Conservation (phyloP, 2,113 vertebrate genomes). For the Irena cyanogastra region DNA sequence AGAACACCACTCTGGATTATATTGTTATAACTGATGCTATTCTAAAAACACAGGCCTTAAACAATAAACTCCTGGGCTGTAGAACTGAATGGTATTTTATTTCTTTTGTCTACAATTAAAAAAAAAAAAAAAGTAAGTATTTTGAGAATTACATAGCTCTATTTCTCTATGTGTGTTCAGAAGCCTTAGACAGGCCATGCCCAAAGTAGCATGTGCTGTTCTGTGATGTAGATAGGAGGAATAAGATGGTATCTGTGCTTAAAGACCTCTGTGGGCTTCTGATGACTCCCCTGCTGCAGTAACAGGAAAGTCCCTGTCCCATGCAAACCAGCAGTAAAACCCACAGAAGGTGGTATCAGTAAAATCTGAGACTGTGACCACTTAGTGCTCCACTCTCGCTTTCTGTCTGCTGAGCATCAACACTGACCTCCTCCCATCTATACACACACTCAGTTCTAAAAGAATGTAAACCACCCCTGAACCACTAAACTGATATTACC, state of each 20-base stretch:
- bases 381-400: background rate
- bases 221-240: slow-evolving; percentile 21
- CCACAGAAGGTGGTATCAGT: background rate
- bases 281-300: slow-evolving; percentile 39
- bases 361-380: background rate
- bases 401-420: background rate
- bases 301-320: slow-evolving; percentile 53
- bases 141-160: background rate
- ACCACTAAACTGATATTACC: background rate
- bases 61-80: background rate
- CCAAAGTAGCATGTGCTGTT: background rate
- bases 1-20: background rate
- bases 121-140: background rate
- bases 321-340: background rate
- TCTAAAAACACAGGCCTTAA: background rate
- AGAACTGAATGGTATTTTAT: background rate
- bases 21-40: background rate
- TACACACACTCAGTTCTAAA: background rate
- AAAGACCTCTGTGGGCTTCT: slow-evolving; percentile 63
- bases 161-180: background rate
- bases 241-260: slow-evolving; percentile 56
- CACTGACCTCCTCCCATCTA: background rate
- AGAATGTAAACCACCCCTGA: background rate
- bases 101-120: background rate
- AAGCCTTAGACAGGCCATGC: background rate